phyloP scores from a whole-genome alignment of 2,113 vertebrate genomes.

The Muscicapa adusta region DNA sequence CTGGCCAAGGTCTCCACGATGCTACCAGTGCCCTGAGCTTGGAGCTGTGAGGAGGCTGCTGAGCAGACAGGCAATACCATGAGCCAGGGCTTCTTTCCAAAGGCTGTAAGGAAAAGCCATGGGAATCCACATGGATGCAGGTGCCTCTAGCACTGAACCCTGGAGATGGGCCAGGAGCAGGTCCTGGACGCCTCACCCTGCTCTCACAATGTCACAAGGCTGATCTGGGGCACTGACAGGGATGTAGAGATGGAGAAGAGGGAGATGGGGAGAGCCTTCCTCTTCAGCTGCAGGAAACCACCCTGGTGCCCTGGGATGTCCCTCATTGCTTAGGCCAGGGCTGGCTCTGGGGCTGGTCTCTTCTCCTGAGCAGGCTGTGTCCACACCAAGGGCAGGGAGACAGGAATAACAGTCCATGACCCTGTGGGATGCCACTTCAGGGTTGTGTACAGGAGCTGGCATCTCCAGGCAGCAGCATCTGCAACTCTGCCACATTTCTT shows the following conservation, averaged over 20 bases:
- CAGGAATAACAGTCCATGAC: accelerated
- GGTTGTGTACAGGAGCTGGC: not conserved
- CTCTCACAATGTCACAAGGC: not conserved
- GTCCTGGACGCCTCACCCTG: not conserved
- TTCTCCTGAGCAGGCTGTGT: not conserved
- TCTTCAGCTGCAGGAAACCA: not conserved
- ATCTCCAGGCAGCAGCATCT: not conserved
- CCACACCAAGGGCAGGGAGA: not conserved
- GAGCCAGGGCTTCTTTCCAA: not conserved
- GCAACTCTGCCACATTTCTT: not conserved
- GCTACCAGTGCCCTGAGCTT: not conserved
- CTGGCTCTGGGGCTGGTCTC: not conserved
- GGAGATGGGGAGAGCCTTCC: not conserved
- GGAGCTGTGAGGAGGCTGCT: not conserved
- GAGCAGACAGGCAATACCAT: not conserved
- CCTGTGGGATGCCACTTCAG: not conserved
- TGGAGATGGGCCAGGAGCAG: not conserved
- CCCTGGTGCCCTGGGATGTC: not conserved
- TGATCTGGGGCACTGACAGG: not conserved
- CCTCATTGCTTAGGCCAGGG: not conserved
- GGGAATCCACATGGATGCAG: not conserved
- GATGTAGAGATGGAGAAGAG: not conserved
- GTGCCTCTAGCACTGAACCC: not conserved
- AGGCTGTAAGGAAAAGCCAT: not conserved
- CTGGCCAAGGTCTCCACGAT: not conserved